Percentiles rank a stretch among this genome's conserved stretches.
Conservation (phyloP, 2,797 vertebrate species). For the Melanotaenia nigrans region DNA sequence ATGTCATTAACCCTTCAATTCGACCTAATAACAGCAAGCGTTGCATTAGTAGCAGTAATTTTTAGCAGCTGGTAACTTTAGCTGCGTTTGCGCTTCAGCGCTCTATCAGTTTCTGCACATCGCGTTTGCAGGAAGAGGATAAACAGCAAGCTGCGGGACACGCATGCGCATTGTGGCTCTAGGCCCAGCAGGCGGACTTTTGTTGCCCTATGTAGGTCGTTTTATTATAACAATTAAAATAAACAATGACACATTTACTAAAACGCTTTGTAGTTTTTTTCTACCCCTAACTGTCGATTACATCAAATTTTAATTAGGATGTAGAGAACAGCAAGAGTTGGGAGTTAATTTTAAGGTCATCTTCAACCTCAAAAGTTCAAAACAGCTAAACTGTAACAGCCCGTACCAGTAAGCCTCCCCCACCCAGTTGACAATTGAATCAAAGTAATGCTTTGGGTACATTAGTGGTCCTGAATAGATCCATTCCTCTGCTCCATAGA, state of each 20-base stretch:
- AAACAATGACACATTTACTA: no score
- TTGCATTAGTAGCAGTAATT: neutral
- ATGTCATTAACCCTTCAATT: neutral
- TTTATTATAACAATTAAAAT: neutral
- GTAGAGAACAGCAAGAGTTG: neutral
- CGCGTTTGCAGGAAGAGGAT: neutral
- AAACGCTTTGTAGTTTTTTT: no score
- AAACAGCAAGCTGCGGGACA: fast-evolving
- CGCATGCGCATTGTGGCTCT: conserved; percentile 34
- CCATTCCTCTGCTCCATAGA: neutral
- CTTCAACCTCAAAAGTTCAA: neutral
- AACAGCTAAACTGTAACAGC: neutral
- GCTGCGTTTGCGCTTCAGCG: neutral
- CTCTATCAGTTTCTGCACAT: neutral
- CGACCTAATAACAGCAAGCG: neutral
- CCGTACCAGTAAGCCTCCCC: neutral
- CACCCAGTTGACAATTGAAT: neutral
- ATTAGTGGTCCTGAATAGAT: neutral
- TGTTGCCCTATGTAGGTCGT: conserved; percentile 1
- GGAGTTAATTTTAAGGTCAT: neutral
- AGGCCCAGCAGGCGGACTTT: neutral
- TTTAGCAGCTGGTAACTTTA: neutral
- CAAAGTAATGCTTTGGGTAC: neutral
- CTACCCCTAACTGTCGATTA: no score
- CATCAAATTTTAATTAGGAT: no score